Evolutionary conservation across 2,113 vertebrate species (phyloP).

Genomic region (Bostrychus sinensis): DNA sequence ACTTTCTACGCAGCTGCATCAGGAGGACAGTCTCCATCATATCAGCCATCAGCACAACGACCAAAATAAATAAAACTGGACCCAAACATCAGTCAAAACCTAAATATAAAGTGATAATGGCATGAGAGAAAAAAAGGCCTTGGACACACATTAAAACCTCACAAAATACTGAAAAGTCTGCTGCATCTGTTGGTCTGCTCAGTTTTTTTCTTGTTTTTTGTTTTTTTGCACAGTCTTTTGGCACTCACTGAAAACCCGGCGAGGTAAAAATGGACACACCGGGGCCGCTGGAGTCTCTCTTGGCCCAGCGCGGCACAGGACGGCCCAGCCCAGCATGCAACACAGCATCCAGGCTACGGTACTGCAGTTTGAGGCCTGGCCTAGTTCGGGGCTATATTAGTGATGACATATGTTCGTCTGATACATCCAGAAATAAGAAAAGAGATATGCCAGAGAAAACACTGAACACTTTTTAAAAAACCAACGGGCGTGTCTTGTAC

Average conservation of each 20-base stretch:
- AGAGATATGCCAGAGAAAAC: conserved; percentile 27
- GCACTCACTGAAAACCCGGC: conserved; percentile 39
- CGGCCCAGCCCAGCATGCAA: conserved; percentile 47
- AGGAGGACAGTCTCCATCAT: conserved; percentile 33
- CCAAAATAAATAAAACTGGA: not conserved
- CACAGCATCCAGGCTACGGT: conserved; percentile 37
- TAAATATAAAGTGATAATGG: conserved; percentile 9
- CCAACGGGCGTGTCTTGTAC: conserved; percentile 17
- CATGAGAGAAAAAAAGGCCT: conserved; percentile 19
- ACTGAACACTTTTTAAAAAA: conserved; percentile 28
- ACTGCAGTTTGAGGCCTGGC: conserved; percentile 51
- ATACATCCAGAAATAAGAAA: conserved; percentile 29
- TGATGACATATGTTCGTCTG: conserved; percentile 21
- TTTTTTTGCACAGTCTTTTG: conserved; percentile 61
- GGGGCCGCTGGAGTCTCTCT: conserved; percentile 36
- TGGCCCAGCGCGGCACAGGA: conserved; percentile 20
- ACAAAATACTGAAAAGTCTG: conserved; percentile 57
- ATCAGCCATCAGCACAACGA: conserved; percentile 12
- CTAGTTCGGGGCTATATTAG: conserved; percentile 58
- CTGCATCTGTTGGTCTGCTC: conserved; percentile 63
- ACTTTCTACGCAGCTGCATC: conserved; percentile 4
- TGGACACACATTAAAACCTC: conserved; percentile 7
- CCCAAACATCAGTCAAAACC: conserved; percentile 48
- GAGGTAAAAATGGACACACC: conserved; percentile 48
- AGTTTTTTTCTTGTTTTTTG: no score